Evolutionary conservation across 1,140 invertebrate species (phyloP), one percentile per base, ranked within the genome.

Genomic region (Achroia grisella): DNA sequence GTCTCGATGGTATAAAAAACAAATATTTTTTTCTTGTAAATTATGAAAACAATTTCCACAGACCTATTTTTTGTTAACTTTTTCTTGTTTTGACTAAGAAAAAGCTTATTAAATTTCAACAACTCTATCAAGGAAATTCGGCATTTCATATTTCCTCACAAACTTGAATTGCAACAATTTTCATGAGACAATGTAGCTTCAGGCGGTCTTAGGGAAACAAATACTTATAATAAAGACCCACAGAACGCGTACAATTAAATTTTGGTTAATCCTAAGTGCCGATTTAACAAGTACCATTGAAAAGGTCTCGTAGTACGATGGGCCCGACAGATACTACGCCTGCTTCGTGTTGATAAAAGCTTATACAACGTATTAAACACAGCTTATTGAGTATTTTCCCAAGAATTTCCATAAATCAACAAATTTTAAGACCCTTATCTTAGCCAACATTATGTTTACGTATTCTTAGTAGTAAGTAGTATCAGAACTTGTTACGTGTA

Each of bases 371-470:
- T 52, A 67, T 66, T 72, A 71, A 63, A 62, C 35, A 58, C 48
- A 49, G 64, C 62, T 73, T 71, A 73, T 65, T 60, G 48, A 58
- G 67, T 67, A 78, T 67, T 67, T 66, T 62, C 57, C 53, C 41
- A 48, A 56, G 53, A 67, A 71, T 75, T 66, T 75, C 61, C 56
- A 71, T 76, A 68, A 63, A 44, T 59, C 56, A 63, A 48, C 52
- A 62, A 64, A 58, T 61, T 52, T 54, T 52, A 58, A 57, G 45
- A 63, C 51, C 48, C 43, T 44, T 32, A 47, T 51, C 50, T 56
- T 37, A 42, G 29, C 23, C 32, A 23, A 40, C 48, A 52, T 52
- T 12, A 43, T 33, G 52, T 55, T 54, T 42, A 47, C 10, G 34
- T 47, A 47, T 44, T 40, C 36, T 48, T 12, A 2, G 2, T 23